Base-by-base conservation (phyloP, 2,888 invertebrate genomes). In the Xiphydria camelus region DNA sequence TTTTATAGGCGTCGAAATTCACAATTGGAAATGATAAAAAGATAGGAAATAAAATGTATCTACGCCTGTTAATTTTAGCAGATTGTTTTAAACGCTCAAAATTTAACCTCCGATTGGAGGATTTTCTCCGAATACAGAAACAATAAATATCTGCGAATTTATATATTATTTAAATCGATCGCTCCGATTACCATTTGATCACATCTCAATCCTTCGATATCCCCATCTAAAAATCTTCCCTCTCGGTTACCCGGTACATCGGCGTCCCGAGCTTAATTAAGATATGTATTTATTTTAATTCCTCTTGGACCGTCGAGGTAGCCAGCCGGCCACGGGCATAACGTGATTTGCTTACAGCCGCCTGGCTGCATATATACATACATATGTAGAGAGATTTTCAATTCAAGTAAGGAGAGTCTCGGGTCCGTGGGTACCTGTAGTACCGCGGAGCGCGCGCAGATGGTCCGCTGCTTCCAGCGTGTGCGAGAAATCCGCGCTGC, bases 261-360 rank as follows among this genome's bases (percentile, higher is more conserved):
- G 41, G 53, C 55, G 59, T 64, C 57, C 61, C 45, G 62, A 51
- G 64, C 70, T 73, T 71, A 72, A 72, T 73, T 72, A 72, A 72
- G 71, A 73, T 72, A 72, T 70, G 71, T 69, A 72, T 72, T 72
- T 70, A 72, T 73, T 73, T 73, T 70, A 73, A 73, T 73, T 73
- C 61, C 64, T 62, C 61, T 62, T 62, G 60, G 61, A 64, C 44
- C 56, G 57, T 52, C 50, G 64, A 65, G 62, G 66, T 64, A 61
- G 64, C 53, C 60, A 62, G 55, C 55, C 57, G 50, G 31, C 38
- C 46, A 51, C 49, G 45, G 55, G 68, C 66, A 67, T 70, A 71
- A 71, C 68, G 61, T 66, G 71, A 72, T 73, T 72, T 71, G 64
- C 72, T 70, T 66, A 67, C 66, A 66, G 63, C 63, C 59, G 58